phyloP scores from a whole-genome alignment of 2,113 vertebrate genomes.

The Phrynocephalus versicolor region DNA sequence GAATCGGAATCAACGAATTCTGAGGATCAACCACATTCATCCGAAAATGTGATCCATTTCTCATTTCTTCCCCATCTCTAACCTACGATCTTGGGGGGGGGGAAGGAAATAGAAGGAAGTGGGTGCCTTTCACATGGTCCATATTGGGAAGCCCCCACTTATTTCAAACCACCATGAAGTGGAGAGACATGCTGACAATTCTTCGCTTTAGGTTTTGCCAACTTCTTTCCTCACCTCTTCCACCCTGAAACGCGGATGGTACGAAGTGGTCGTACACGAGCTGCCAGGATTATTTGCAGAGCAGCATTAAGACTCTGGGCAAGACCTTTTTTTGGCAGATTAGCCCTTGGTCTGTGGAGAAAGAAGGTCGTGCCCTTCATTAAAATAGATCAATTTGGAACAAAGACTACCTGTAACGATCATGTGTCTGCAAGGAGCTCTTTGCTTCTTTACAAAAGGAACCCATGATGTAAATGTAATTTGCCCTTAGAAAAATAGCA shows the following conservation, averaged over 20 bases:
- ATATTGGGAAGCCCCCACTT: not conserved
- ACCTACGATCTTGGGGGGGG: too few species aligned
- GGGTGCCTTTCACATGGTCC: too few species aligned
- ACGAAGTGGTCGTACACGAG: not conserved
- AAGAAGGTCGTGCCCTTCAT: slow-evolving; percentile 65
- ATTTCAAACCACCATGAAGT: too few species aligned
- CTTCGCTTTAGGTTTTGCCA: not conserved
- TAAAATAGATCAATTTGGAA: slow-evolving; percentile 62
- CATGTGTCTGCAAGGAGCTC: not conserved
- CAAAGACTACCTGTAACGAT: slow-evolving; percentile 43
- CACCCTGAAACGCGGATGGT: rapidly evolving
- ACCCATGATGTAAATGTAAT: not conserved
- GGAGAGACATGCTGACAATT: too few species aligned
- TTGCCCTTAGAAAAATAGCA: too few species aligned
- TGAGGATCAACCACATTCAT: too few species aligned
- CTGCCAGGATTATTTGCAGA: slow-evolving; percentile 57
- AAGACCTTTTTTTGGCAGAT: slow-evolving; percentile 49
- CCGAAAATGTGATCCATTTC: too few species aligned
- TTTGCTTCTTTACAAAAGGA: not conserved
- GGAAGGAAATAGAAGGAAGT: too few species aligned
- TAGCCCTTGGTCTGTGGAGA: slow-evolving; percentile 19
- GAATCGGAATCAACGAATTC: too few species aligned
- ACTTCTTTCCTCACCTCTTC: too few species aligned
- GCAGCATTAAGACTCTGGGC: not conserved
- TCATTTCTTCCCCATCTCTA: too few species aligned